These are phyloP conservation scores for Dipodomys ordii DNA, from an alignment of 2,113 vertebrate species.

Conservation along the genomic window DNA sequence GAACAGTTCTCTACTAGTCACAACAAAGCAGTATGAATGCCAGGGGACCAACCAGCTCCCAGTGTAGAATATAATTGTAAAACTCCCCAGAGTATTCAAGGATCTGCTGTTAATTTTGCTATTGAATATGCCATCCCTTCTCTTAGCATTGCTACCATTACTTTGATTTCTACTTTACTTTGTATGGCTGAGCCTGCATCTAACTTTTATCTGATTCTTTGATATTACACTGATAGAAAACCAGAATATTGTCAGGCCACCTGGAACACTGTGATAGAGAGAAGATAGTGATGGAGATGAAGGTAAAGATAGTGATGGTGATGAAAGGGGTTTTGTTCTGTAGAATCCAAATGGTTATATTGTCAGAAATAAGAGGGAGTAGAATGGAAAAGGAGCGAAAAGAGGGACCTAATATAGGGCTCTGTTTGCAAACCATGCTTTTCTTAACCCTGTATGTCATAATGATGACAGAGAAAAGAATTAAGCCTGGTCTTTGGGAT, in stretches of 20 bases:
- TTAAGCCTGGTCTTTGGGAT: background rate
- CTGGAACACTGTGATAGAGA: background rate
- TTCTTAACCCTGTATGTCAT: background rate
- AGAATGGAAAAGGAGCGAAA: background rate
- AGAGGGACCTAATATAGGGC: background rate
- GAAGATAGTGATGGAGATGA: background rate
- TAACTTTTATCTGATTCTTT: constrained; percentile 27
- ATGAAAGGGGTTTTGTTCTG: background rate
- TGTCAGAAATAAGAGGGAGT: background rate
- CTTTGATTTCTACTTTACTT: background rate
- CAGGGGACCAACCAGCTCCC: constrained; percentile 3
- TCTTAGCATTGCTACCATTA: constrained; percentile 3
- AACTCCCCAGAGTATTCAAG: background rate
- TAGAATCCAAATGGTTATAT: background rate
- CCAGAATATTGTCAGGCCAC: background rate
- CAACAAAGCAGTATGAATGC: background rate
- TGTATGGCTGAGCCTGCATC: background rate
- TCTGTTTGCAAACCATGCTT: background rate
- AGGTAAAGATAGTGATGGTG: background rate
- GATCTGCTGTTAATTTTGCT: background rate
- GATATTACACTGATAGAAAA: background rate
- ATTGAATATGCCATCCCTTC: background rate
- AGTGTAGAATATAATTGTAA: background rate
- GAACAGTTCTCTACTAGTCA: too few relatives aligned
- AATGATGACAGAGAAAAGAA: background rate